A percentile compares a stretch with the other conserved stretches of the same genome.
These are phyloP conservation scores for Melipona beecheii DNA, from an alignment of 2,888 invertebrate species.

Conservation along the genomic window DNA sequence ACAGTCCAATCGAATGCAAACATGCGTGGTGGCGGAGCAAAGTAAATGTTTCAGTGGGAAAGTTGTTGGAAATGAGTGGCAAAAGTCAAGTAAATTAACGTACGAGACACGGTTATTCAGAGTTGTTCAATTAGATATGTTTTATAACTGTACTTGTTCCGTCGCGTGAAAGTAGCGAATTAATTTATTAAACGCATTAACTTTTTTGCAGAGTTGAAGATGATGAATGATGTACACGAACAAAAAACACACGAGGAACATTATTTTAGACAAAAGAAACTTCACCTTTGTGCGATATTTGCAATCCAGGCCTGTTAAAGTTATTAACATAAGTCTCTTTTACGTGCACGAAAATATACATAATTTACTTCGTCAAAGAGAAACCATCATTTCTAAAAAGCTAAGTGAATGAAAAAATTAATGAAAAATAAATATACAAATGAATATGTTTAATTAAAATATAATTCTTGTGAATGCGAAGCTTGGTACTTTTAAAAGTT, in stretches of 20 bases:
- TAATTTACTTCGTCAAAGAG: neutral
- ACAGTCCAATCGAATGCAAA: neutral
- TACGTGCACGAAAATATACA: neutral
- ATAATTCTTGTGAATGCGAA: neutral
- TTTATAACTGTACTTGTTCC: neutral
- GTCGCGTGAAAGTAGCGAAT: neutral
- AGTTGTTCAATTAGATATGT: neutral
- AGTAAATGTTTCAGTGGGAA: neutral
- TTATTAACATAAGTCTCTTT: neutral
- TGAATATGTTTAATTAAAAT: too few species aligned
- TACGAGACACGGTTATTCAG: neutral
- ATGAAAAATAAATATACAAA: too few species aligned
- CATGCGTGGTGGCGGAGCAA: neutral
- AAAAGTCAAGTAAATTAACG: neutral
- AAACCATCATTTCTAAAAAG: too few species aligned
- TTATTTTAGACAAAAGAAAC: neutral
- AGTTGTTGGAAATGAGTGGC: neutral
- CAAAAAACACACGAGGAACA: neutral
- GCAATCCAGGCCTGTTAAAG: neutral
- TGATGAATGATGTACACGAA: neutral
- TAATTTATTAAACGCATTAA: neutral
- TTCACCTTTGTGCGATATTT: neutral
- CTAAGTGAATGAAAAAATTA: too few species aligned
- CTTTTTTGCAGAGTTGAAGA: neutral
- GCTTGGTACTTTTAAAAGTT: neutral